Base-by-base conservation (phyloP, 1,140 invertebrate genomes). In the Arctopsyche grandis region DNA sequence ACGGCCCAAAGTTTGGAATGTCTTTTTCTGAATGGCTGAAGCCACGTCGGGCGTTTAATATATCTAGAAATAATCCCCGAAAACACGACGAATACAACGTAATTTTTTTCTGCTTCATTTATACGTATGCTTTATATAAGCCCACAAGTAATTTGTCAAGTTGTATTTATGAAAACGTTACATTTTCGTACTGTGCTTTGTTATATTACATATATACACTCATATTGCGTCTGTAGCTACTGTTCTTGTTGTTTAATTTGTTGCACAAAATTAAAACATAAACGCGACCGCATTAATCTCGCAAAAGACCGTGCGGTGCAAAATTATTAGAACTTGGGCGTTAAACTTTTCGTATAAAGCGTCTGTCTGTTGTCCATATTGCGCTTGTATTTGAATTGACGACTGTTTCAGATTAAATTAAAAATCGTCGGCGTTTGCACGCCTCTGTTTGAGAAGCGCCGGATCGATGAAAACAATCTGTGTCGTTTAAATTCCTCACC, bases 1-100 rank as follows among this genome's bases (percentile, higher is more conserved):
- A 76, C 74, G 26, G 29, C 74, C 74, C 21, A 76, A 76, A 76
- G 26, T 76, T 76, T 76, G 56, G 58, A 63, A 76, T 76, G 74
- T 76, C 74, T 76, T 76, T 66, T 76, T 76, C 74, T 76, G 26
- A 58, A 76, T 38, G 19, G 43, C 44, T 24, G 5, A 24, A 38
- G 38, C 14, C 73, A 75, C 56, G 10, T 75, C 56, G 44, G 63
- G 44, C 69, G 12, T 73, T 16, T 76, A 26, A 63, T 63, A 76
- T 19, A 12, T 29, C 56, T 3, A 46, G 21, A 24, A 74, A 74
- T 74, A 56, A 74, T 74, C 26, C 38, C 48, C 24, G 63, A 66
- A 26, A 66, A 66, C 16, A 60, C 16, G 56, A 60, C 7, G 16
- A 19, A 9, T 38, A 38, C 48, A 52, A 52, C 48, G 48, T 16